These are phyloP conservation scores for Anastatus disparis DNA, from an alignment of 1,140 invertebrate genomes.

Conservation along the genomic window DNA sequence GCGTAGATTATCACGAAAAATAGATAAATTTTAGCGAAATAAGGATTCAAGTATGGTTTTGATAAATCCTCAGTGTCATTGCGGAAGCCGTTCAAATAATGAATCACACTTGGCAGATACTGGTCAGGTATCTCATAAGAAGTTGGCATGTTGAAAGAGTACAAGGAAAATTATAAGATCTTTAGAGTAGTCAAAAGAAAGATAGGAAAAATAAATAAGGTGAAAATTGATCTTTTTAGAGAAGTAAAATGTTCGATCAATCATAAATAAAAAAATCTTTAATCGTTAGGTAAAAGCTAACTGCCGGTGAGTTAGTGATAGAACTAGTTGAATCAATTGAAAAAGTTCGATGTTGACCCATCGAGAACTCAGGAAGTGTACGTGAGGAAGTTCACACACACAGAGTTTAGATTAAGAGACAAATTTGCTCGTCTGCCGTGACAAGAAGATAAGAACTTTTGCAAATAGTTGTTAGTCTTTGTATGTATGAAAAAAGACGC, in stretches of 20 bases:
- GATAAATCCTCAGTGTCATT: constrained; percentile 62
- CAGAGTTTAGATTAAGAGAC: no score
- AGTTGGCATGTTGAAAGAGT: no score
- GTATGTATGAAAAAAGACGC: not conserved
- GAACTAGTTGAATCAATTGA: not conserved
- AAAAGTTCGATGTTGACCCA: no score
- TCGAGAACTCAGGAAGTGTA: not conserved
- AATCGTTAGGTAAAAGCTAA: not conserved
- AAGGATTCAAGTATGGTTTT: constrained; percentile 61
- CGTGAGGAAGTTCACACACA: no score
- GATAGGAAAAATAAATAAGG: no score
- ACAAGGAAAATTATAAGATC: no score
- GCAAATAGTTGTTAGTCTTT: constrained; percentile 4
- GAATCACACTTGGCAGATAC: constrained; percentile 49
- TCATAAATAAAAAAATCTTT: no score
- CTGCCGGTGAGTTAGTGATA: no score
- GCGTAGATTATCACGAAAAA: constrained; percentile 75
- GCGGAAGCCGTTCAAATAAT: constrained; percentile 51
- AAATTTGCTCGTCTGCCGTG: not conserved
- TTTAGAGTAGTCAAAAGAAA: no score
- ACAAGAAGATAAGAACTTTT: not conserved
- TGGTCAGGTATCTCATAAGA: constrained; percentile 41
- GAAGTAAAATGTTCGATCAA: no score
- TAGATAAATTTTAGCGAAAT: constrained; percentile 70
- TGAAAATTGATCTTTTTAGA: no score